Evolutionary conservation across 37 sponge, comb jelly and placozoan species (phyloP).

Genomic region (Geodia barretti): DNA sequence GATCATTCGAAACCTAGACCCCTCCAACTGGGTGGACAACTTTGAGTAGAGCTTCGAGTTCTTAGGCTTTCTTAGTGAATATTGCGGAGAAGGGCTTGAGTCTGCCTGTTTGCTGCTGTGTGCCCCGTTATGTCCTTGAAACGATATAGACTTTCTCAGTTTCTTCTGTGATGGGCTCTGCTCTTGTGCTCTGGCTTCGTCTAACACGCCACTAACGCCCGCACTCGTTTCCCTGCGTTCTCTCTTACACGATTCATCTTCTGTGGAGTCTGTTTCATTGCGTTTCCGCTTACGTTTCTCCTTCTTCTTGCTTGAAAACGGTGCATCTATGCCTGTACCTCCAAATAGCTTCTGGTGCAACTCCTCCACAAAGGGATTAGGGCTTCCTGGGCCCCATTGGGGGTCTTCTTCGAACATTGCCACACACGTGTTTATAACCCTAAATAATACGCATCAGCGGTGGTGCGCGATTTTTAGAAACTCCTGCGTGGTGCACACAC

Average conservation of each 20-base stretch:
- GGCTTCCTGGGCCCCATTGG: not conserved
- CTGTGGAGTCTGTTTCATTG: not conserved
- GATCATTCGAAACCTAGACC: slow-evolving; percentile 87
- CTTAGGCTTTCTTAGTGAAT: not conserved
- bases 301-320: not conserved
- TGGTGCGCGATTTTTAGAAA: no score
- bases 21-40: slow-evolving; percentile 57
- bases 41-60: slow-evolving; percentile 24
- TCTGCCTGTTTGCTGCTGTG: no score
- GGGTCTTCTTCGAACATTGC: not conserved
- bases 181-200: not conserved
- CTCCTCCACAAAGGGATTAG: not conserved
- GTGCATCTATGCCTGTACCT: not conserved
- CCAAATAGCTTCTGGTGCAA: not conserved
- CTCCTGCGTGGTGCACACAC: no score
- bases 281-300: not conserved
- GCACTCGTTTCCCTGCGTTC: not conserved
- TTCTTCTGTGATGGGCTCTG: not conserved
- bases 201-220: not conserved
- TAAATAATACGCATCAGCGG: slow-evolving; percentile 12
- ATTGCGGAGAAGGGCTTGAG: not conserved
- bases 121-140: not conserved
- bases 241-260: not conserved
- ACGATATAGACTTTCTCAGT: not conserved
- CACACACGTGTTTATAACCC: slow-evolving; percentile 5